Conservation (phyloP, 1,140 invertebrate species). For the Tetranychus urticae region DNA sequence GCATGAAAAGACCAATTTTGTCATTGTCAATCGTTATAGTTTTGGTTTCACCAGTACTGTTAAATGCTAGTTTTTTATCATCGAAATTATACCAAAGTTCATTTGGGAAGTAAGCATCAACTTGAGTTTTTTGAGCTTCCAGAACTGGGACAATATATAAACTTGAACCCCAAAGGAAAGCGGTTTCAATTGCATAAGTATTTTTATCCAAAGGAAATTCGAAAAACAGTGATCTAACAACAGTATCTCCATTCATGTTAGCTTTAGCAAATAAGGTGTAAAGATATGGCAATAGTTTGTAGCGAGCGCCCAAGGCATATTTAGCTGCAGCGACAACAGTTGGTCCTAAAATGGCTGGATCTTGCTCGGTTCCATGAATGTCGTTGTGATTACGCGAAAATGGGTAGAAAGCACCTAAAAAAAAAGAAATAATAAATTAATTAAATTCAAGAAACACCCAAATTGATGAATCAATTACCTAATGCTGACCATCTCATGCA, state of each 20-base stretch:
- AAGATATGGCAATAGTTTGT: constrained; percentile 50
- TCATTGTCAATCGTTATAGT: constrained; percentile 31
- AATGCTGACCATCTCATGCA: constrained; percentile 41
- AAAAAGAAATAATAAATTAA: neutral
- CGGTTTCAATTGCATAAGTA: constrained; percentile 44
- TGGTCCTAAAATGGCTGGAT: constrained; percentile 28
- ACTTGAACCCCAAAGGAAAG: constrained; percentile 27
- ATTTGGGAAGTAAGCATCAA: constrained; percentile 39
- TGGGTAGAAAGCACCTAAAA: constrained; percentile 21
- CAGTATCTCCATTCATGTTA: neutral
- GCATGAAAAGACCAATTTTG: constrained; percentile 38
- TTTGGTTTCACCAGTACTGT: constrained; percentile 26
- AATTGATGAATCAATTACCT: neutral
- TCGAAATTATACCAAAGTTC: constrained; percentile 43
- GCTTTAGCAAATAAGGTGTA: constrained; percentile 20
- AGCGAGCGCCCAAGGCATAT: constrained; percentile 37
- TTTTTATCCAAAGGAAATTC: constrained; percentile 28
- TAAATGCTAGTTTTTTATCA: constrained; percentile 14
- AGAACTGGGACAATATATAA: constrained; percentile 22
- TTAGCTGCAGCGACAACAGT: constrained; percentile 35
- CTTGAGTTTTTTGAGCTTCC: constrained; percentile 15
- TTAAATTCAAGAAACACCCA: neutral
- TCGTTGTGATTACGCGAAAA: constrained; percentile 67
- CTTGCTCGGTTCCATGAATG: constrained; percentile 31
- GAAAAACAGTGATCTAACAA: constrained; percentile 6